Evolutionary conservation across 2,888 invertebrate genomes (phyloP).

Genomic region (Pristionchus fissidentatus): DNA sequence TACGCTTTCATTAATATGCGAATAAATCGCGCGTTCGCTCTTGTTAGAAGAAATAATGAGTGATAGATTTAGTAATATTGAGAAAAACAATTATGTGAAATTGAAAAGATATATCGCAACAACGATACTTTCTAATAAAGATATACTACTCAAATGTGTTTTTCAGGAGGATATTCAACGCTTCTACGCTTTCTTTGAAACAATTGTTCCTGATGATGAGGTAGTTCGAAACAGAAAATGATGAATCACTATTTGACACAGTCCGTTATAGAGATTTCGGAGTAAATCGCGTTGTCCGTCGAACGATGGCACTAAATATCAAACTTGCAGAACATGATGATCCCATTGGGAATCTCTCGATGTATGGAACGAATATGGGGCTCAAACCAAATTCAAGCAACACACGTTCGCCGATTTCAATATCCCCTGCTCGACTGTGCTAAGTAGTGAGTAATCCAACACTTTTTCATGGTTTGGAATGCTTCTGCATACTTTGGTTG

Average conservation of each 20-base stretch:
- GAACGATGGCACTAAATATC: not conserved
- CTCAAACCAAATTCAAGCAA: conserved; percentile 54
- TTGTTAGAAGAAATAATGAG: no score
- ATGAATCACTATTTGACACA: not conserved
- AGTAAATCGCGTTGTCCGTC: not conserved
- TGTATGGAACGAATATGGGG: conserved; percentile 65
- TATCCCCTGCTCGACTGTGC: conserved; percentile 62
- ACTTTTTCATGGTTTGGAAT: no score
- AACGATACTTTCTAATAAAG: no score
- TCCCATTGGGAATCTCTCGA: conserved; percentile 42
- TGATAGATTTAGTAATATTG: no score
- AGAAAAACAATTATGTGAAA: no score
- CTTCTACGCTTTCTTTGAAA: conserved; percentile 57
- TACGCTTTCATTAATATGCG: no score
- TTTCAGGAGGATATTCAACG: conserved; percentile 63
- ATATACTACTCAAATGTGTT: not conserved
- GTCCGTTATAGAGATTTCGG: not conserved
- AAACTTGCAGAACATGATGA: conserved; percentile 4
- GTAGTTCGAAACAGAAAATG: not conserved
- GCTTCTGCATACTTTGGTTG: no score
- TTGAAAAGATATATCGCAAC: no score
- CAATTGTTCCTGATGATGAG: conserved; percentile 48
- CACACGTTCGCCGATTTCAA: conserved; percentile 58
- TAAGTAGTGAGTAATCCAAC: conserved; percentile 66
- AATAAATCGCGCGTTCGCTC: no score